phyloP scores from a whole-genome alignment of 1,140 invertebrate genomes.

The Zophobas atratus region DNA sequence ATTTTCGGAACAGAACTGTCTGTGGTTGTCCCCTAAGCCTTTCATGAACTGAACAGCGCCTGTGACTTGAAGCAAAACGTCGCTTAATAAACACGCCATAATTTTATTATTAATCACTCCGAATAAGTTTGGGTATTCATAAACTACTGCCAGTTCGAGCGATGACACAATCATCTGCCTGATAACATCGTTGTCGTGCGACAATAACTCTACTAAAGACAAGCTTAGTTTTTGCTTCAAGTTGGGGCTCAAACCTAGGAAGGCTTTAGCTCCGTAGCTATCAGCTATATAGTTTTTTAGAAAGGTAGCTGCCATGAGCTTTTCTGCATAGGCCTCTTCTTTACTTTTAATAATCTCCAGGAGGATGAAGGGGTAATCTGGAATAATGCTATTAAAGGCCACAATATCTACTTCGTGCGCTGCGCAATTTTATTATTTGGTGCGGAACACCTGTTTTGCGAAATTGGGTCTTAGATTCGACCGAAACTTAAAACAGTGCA shows the following conservation, averaged over 20 bases:
- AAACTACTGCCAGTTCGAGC: slow-evolving; percentile 6
- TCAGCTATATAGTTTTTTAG: slow-evolving; percentile 23
- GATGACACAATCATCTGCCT: slow-evolving; percentile 17
- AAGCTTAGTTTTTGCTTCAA: slow-evolving; percentile 18
- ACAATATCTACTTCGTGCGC: no score
- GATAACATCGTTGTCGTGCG: slow-evolving; percentile 25
- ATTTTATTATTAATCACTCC: slow-evolving; percentile 25
- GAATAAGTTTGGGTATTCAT: slow-evolving; percentile 41
- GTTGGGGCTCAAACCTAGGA: background rate
- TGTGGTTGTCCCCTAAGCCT: slow-evolving; percentile 7
- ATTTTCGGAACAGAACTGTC: slow-evolving; percentile 20
- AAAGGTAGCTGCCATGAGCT: slow-evolving; percentile 25
- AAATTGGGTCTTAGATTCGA: no score
- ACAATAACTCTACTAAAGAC: slow-evolving; percentile 9
- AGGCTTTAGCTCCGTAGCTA: slow-evolving; percentile 4
- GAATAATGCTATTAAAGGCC: background rate
- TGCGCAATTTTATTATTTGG: no score
- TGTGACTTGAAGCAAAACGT: background rate
- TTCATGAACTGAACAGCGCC: slow-evolving; percentile 36
- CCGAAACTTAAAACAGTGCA: no score
- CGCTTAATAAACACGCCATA: slow-evolving; percentile 30
- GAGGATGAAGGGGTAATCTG: slow-evolving; percentile 20
- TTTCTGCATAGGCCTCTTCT: slow-evolving; percentile 23
- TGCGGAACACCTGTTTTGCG: no score
- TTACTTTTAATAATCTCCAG: slow-evolving; percentile 29